Percentiles rank a stretch among this genome's conserved stretches.
These are phyloP conservation scores for Diplosoma virens DNA, from an alignment of 23 tunicate species.

Conservation along the genomic window DNA sequence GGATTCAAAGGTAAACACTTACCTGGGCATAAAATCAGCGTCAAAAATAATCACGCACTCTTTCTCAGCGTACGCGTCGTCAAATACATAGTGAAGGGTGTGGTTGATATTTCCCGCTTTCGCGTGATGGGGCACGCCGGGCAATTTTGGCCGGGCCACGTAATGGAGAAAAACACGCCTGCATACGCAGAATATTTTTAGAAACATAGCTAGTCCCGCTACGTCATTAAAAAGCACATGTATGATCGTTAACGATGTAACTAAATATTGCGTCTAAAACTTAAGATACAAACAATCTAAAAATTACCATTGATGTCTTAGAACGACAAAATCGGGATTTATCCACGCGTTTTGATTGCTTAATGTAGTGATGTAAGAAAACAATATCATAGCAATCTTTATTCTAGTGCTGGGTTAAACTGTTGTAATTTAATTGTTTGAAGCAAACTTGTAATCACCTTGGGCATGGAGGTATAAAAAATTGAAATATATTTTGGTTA, in stretches of 20 bases:
- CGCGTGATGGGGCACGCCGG: constrained; percentile 97
- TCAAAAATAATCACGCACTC: constrained; percentile 92
- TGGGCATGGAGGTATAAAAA: no score
- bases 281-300: neutral
- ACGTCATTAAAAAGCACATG: neutral
- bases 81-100: constrained; percentile 88
- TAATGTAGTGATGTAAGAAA: no score
- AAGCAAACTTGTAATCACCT: no score
- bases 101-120: constrained; percentile 99
- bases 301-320: no score
- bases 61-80: constrained; percentile 84
- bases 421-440: no score
- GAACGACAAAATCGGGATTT: no score
- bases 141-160: constrained; percentile 91
- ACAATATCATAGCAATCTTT: no score
- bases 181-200: neutral
- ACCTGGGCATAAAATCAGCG: constrained; percentile 99
- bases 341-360: no score
- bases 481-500: no score
- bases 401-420: no score
- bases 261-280: neutral
- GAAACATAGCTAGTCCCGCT: neutral
- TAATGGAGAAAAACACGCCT: constrained; percentile 88
- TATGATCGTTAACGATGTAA: neutral
- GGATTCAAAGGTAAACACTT: no score